phyloP scores from a whole-genome alignment of 2,113 vertebrate genomes.

The Pedionomus torquatus region DNA sequence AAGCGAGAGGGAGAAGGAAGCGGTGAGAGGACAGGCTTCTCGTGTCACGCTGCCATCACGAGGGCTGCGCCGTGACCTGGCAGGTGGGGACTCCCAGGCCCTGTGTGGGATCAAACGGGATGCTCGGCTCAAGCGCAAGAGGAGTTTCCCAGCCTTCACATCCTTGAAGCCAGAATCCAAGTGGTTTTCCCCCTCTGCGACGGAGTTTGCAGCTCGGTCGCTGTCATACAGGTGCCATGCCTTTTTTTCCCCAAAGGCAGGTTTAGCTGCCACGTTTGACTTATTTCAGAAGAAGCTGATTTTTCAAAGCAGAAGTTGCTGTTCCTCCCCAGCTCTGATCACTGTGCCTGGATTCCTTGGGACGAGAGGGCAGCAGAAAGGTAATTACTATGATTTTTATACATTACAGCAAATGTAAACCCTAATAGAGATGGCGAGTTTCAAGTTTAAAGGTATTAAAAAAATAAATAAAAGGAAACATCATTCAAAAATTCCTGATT shows the following conservation, averaged over 20 bases:
- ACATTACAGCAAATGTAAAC: neutral
- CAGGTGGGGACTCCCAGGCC: rapidly evolving
- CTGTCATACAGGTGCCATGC: rapidly evolving
- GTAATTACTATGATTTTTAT: neutral
- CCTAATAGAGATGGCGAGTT: neutral
- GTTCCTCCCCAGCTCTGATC: neutral
- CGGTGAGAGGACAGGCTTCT: rapidly evolving
- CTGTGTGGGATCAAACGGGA: rapidly evolving
- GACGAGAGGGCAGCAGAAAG: neutral
- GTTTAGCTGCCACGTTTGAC: neutral
- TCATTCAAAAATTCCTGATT: neutral
- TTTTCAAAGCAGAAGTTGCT: neutral
- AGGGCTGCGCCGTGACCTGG: neutral
- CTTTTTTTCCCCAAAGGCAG: neutral
- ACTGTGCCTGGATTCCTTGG: neutral
- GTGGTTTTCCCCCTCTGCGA: neutral
- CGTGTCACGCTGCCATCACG: rapidly evolving
- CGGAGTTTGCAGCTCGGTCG: neutral
- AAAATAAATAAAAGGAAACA: neutral
- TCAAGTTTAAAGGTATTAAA: neutral
- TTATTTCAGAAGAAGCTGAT: neutral
- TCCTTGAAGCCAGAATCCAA: neutral
- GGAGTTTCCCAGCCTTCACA: neutral
- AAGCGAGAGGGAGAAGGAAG: neutral
- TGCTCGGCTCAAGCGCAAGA: neutral